Base-by-base conservation (phyloP, 1,140 invertebrate genomes). In the Scaptodrosophila lebanonensis region DNA sequence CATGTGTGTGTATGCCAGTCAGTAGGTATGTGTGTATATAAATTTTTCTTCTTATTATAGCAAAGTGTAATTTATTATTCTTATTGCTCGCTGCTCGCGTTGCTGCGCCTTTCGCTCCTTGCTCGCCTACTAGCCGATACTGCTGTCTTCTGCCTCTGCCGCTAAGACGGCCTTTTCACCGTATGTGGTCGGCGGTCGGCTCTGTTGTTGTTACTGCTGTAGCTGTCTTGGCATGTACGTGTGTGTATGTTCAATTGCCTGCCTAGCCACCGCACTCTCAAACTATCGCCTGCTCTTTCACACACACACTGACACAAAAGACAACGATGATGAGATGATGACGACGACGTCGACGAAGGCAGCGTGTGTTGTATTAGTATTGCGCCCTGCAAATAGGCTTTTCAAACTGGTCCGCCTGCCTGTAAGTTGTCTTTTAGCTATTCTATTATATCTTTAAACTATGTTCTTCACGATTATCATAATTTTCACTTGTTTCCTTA, bases 41-140 rank as follows among this genome's bases (percentile, higher is more conserved):
- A 83, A 83, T 83, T 75, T 83, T 82, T 82, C 66, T 66, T 69
- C 75, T 82, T 82, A 82, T 82, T 82, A 82, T 82, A 83, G 76
- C 76, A 82, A 82, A 83, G 77, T 83, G 76, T 83, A 83, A 83
- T 83, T 83, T 83, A 83, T 83, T 83, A 83, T 83, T 83, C 77
- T 83, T 83, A 83, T 83, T 77, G 76, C 76, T 79, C 40, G 72
- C 73, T 77, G 70, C 51, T 56, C 30, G 56, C 48, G 38, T 30
- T 58, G 29, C 29, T 39, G 13, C 25, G 52, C 60, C 64, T 79
- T 83, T 83, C 66, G 69, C 69, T 77, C 73, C 75, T 79, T 79
- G 75, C 32, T 33, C 32, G 32, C 12, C 12, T 13, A 11, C 22
- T 25, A 8, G n/a, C n/a, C n/a, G n/a, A n/a, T n/a, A n/a, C n/a